Percentiles rank a stretch among this genome's conserved stretches.
phyloP scores from a whole-genome alignment of 2,113 vertebrate genomes.

The Vidua macroura region DNA sequence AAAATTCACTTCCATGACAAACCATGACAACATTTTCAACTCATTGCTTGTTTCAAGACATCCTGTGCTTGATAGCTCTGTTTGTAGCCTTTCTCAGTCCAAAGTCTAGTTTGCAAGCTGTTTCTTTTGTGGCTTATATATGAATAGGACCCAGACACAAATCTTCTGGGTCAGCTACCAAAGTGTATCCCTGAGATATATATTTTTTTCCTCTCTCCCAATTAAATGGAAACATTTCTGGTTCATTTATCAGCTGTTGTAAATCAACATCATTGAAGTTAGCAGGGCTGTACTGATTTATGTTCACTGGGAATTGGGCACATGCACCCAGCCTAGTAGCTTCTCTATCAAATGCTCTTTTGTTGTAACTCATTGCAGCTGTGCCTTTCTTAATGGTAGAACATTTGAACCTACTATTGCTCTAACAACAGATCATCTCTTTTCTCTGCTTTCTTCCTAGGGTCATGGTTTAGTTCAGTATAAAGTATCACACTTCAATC shows the following conservation, averaged over 20 bases:
- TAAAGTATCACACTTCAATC: not conserved
- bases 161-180: not conserved
- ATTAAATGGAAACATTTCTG: slow-evolving; percentile 18
- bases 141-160: not conserved
- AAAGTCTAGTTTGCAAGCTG: not conserved
- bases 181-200: not conserved
- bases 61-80: not conserved
- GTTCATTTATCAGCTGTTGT: not conserved
- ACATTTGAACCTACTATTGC: not conserved
- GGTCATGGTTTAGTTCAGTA: not conserved
- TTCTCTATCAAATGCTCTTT: not conserved
- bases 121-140: not conserved
- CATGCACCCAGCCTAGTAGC: not conserved
- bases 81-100: not conserved
- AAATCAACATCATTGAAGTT: not conserved
- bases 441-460: not conserved
- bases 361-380: not conserved
- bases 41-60: not conserved
- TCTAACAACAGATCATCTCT: not conserved
- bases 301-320: not conserved
- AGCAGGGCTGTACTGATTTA: not conserved
- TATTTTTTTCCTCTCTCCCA: not conserved
- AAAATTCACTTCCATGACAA: too few species aligned
- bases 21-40: not conserved
- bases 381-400: not conserved